Percentiles rank a stretch among this genome's conserved stretches.
phyloP scores from a whole-genome alignment of 1,140 invertebrate species.

The Hylaeus volcanicus region DNA sequence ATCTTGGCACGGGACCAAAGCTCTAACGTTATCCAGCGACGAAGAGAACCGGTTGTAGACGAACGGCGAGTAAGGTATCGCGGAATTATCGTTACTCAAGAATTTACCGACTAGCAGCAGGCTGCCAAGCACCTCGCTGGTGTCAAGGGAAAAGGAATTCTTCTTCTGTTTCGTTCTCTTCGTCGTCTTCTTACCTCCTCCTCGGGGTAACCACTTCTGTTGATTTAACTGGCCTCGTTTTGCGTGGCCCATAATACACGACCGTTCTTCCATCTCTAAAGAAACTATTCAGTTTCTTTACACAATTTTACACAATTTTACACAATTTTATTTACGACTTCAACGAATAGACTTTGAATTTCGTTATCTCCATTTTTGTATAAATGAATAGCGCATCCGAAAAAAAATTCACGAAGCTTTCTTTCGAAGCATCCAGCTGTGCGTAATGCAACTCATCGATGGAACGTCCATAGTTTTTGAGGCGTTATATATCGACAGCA shows the following conservation, averaged over 20 bases:
- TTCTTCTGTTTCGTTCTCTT: not conserved
- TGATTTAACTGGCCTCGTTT: slow-evolving; percentile 22
- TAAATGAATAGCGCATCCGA: too few species aligned
- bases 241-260: not conserved
- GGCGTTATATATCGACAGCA: too few species aligned
- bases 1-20: slow-evolving; percentile 72
- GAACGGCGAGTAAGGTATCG: slow-evolving; percentile 57
- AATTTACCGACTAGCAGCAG: slow-evolving; percentile 56
- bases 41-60: slow-evolving; percentile 51
- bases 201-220: slow-evolving; percentile 5
- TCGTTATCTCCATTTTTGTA: too few species aligned
- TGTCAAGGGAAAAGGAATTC: slow-evolving; percentile 11
- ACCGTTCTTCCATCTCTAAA: not conserved
- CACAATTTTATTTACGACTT: not conserved
- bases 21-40: slow-evolving; percentile 73
- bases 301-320: too few species aligned
- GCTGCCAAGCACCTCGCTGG: slow-evolving; percentile 30
- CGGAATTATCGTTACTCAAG: slow-evolving; percentile 69
- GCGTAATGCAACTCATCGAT: too few species aligned
- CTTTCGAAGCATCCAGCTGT: too few species aligned
- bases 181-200: not conserved
- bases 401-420: too few species aligned
- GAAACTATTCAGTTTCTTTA: too few species aligned
- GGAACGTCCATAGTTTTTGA: too few species aligned
- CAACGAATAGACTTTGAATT: too few species aligned